Conservation (phyloP, 2,888 invertebrate species). For the Microctonus aethiopoides region DNA sequence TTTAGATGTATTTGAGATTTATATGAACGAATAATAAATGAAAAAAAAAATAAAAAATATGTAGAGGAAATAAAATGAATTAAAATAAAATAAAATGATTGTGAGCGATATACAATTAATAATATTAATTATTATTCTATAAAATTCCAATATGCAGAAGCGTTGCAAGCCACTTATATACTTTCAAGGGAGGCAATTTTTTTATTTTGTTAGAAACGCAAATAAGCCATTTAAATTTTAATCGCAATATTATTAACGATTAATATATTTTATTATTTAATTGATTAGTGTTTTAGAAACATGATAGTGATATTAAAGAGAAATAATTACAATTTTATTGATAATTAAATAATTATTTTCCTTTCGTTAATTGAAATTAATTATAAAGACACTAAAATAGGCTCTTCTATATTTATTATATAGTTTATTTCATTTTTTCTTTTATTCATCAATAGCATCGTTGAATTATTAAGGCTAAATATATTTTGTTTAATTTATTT, state of each 20-base stretch:
- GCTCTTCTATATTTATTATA: no score
- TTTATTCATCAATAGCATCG: background rate
- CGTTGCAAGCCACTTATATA: background rate
- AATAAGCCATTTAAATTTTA: background rate
- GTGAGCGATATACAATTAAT: slow-evolving; percentile 3
- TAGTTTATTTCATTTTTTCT: no score
- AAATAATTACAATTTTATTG: background rate
- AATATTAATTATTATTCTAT: no score
- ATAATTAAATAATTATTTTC: no score
- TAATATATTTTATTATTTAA: background rate
- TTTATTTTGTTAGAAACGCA: background rate
- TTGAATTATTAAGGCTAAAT: background rate
- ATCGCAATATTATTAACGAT: no score
- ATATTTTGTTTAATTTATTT: background rate
- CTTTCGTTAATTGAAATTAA: no score
- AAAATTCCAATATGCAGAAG: background rate
- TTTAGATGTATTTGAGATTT: background rate
- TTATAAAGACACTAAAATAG: background rate
- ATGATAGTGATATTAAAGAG: background rate
- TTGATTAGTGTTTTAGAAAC: background rate
- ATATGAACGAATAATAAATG: no score
- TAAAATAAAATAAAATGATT: background rate
- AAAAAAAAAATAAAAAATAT: no score
- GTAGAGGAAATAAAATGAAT: background rate
- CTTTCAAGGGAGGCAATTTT: background rate